Conservation (phyloP, 2,113 vertebrate species). For the Nanorana parkeri region DNA sequence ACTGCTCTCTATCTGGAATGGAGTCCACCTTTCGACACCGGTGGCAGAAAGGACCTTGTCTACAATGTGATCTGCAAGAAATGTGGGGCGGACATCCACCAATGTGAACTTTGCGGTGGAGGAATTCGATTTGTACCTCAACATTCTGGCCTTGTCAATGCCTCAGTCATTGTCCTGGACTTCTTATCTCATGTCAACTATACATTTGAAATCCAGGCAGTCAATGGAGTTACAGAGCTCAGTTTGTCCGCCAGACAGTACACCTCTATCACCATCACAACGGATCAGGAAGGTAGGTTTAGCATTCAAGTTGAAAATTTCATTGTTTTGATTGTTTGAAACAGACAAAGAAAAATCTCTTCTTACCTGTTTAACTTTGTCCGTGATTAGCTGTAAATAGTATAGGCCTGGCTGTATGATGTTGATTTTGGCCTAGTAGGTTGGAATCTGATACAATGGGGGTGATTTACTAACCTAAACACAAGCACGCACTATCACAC, state of each 20-base stretch:
- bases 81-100: constrained; percentile 78
- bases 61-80: constrained; percentile 92
- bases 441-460: too few relatives aligned
- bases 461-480: too few relatives aligned
- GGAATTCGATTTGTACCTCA: constrained; percentile 89
- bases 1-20: constrained; percentile 91
- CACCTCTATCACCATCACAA: constrained; percentile 87
- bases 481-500: too few relatives aligned
- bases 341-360: not conserved
- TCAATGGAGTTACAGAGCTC: constrained; percentile 88
- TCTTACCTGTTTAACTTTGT: too few relatives aligned
- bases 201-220: constrained; percentile 93
- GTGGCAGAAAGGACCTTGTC: constrained; percentile 89
- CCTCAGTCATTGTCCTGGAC: constrained; percentile 85
- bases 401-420: too few relatives aligned
- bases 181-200: constrained; percentile 92
- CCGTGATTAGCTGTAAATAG: too few relatives aligned
- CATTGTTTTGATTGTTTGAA: not conserved
- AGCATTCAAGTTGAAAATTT: not conserved
- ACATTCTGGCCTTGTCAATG: constrained; percentile 84
- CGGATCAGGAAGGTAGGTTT: constrained; percentile 90
- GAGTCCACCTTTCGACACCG: constrained; percentile 90
- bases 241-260: constrained; percentile 87
- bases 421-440: too few relatives aligned
- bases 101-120: constrained; percentile 86